Evolutionary conservation across 2,888 invertebrate species (phyloP).

Genomic region (Pristionchus arcanus): DNA sequence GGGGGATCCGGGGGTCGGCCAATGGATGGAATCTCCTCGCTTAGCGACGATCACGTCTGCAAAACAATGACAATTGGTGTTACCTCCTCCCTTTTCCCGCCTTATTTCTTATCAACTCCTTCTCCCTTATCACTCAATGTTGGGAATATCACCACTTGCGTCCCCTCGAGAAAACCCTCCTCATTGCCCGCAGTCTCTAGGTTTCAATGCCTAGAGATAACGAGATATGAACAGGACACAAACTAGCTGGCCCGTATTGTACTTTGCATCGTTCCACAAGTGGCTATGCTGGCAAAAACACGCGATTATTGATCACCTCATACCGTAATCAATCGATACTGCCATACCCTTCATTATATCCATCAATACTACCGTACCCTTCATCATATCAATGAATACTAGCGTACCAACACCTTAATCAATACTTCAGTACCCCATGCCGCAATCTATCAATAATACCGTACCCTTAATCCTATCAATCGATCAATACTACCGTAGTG

Average conservation of each 20-base stretch:
- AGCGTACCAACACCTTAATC: no score
- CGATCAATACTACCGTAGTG: constrained; percentile 1
- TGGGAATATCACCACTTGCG: not conserved
- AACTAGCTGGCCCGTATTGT: not conserved
- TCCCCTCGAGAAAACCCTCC: not conserved
- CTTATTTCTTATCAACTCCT: constrained; percentile 5
- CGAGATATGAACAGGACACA: not conserved
- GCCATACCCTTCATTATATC: not conserved
- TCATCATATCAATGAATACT: not conserved
- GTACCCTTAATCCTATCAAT: not conserved
- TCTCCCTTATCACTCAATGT: not conserved
- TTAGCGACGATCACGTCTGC: constrained; percentile 50
- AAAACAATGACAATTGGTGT: not conserved
- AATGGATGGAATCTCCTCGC: constrained; percentile 20
- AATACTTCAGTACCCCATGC: no score
- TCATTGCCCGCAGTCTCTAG: not conserved
- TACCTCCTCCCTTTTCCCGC: not conserved
- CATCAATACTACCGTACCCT: not conserved
- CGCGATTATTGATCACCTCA: not conserved
- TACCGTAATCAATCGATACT: not conserved
- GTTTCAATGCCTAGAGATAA: not conserved
- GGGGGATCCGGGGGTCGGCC: not conserved
- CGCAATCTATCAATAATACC: not conserved
- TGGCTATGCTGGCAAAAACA: not conserved
- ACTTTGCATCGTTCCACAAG: constrained; percentile 10